phyloP scores from a whole-genome alignment of 2,888 invertebrate species.

The Cephus rjabovi region DNA sequence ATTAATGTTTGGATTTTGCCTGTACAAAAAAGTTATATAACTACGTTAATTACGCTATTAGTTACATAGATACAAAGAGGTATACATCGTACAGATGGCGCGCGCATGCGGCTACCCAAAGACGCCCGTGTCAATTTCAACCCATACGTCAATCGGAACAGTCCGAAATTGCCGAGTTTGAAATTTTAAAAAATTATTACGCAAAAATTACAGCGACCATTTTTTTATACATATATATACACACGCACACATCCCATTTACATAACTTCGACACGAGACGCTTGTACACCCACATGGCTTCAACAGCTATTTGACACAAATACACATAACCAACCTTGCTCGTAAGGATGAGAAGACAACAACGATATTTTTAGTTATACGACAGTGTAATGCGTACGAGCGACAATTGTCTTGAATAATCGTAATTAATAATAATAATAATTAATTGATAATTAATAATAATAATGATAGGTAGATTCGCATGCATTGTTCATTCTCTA shows the following conservation, averaged over 20 bases:
- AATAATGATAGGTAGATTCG: too few species aligned
- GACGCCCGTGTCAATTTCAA: too few species aligned
- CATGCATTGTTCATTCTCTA: too few species aligned
- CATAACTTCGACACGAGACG: too few species aligned
- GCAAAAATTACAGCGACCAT: too few species aligned
- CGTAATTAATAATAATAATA: slow-evolving; percentile 23
- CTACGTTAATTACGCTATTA: not conserved
- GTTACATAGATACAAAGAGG: slow-evolving; percentile 41
- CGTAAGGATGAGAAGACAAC: slow-evolving; percentile 48
- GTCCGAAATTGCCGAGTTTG: too few species aligned
- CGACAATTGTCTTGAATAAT: slow-evolving; percentile 9
- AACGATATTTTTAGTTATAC: slow-evolving; percentile 36
- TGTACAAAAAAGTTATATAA: slow-evolving; percentile 21
- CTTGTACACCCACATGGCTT: slow-evolving; percentile 7
- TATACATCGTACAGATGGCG: slow-evolving; percentile 34
- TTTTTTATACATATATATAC: too few species aligned
- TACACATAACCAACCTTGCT: slow-evolving; percentile 21
- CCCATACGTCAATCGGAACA: too few species aligned
- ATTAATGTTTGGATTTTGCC: slow-evolving; percentile 8
- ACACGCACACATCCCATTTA: too few species aligned
- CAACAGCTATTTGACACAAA: slow-evolving; percentile 24
- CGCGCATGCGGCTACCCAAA: too few species aligned
- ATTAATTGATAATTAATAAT: not conserved
- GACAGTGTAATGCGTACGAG: slow-evolving; percentile 20
- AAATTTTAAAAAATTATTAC: not conserved